Evolutionary conservation across 2,888 invertebrate species (phyloP).

Genomic region (Synanthedon formicaeformis): DNA sequence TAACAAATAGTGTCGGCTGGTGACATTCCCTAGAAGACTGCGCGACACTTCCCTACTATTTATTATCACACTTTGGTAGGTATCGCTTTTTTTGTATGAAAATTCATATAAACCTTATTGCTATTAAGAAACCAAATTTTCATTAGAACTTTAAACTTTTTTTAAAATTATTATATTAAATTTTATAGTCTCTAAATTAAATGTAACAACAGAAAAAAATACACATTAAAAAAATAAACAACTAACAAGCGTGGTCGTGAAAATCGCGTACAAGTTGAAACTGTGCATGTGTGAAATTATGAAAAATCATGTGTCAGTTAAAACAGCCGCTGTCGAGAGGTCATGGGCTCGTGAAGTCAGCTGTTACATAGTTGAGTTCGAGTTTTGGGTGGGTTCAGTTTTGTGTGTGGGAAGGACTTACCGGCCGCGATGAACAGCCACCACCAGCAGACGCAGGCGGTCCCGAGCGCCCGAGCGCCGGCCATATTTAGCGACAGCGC

Average conservation of each 20-base stretch:
- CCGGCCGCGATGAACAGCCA: slow-evolving; percentile 67
- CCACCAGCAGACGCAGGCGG: slow-evolving; percentile 68
- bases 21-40: slow-evolving; percentile 16
- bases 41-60: background rate
- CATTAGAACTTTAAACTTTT: no score
- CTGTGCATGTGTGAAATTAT: slow-evolving; percentile 16
- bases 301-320: slow-evolving; percentile 27
- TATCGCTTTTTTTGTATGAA: no score
- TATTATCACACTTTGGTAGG: no score
- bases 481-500: slow-evolving; percentile 67
- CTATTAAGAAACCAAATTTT: no score
- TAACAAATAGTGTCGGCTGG: slow-evolving; percentile 22
- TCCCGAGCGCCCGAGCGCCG: slow-evolving; percentile 70
- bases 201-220: no score
- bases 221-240: background rate
- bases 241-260: background rate
- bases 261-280: no score
- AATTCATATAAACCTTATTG: no score
- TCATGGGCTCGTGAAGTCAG: slow-evolving; percentile 29
- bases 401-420: slow-evolving; percentile 33
- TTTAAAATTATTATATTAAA: no score
- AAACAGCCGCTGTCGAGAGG: slow-evolving; percentile 16
- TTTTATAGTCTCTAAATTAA: no score
- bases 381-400: slow-evolving; percentile 1
- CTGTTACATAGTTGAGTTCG: slow-evolving; percentile 24